Evolutionary conservation across 2,888 invertebrate species (phyloP).

Genomic region (Nebria salina): DNA sequence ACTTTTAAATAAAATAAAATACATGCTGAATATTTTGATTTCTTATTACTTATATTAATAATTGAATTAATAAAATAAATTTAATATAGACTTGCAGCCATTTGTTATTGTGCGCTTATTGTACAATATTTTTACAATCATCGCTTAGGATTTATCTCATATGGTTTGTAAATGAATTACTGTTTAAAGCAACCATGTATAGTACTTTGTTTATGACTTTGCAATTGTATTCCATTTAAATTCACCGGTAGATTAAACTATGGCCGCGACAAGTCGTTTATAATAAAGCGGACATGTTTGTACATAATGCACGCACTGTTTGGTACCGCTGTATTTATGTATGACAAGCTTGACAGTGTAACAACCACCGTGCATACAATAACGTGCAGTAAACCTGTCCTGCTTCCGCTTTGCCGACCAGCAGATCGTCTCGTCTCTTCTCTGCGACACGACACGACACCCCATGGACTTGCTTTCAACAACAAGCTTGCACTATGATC

Average conservation of each 20-base stretch:
- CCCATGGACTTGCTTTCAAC: background rate
- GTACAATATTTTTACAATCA: background rate
- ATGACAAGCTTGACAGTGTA: constrained; percentile 41
- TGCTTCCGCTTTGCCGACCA: constrained; percentile 28
- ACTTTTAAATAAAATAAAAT: too few species aligned
- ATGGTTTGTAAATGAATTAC: background rate
- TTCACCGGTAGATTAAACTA: background rate
- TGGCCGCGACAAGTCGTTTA: constrained; percentile 17
- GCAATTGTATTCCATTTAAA: constrained; percentile 1
- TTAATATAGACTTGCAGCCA: too few species aligned
- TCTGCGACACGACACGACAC: background rate
- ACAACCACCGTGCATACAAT: constrained; percentile 31
- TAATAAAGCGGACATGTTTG: constrained; percentile 26
- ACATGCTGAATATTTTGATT: too few species aligned
- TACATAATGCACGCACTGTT: constrained; percentile 39
- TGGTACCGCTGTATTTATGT: constrained; percentile 44
- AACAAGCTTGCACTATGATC: background rate
- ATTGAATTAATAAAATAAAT: too few species aligned
- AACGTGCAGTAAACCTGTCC: constrained; percentile 33
- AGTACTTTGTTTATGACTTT: constrained; percentile 1
- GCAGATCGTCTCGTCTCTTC: background rate
- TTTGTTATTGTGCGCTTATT: background rate
- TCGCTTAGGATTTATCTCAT: constrained; percentile 6
- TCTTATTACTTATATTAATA: too few species aligned
- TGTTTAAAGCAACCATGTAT: background rate